Evolutionary conservation across 2,888 invertebrate genomes (phyloP), one percentile per base, ranked within the genome.

Genomic region (Cantharis lateralis): DNA sequence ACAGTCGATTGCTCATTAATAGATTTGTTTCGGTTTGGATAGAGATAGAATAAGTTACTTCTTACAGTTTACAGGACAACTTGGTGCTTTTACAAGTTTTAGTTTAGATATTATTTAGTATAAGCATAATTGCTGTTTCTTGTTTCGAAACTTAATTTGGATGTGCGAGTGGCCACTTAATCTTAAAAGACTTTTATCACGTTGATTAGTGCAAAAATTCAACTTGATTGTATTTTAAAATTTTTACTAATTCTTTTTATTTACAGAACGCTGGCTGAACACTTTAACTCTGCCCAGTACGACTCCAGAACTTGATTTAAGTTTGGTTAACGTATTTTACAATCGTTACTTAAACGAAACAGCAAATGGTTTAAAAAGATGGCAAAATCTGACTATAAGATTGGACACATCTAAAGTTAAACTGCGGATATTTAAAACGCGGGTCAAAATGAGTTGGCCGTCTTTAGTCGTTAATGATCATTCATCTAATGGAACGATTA

Each of bases 321-420:
- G 92, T 85, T 88, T 94, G 76, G 91, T 93, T 84, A 92, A 91
- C 81, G 89, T 90, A 32, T 89, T 93, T 78, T 91, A 92, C 82
- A 90, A 90, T 78, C 90, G 92, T 78, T 95, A 90, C 83, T 86
- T 90, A 78, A 91, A 91, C 83, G 83, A 89, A 71, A 89, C 89
- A 20, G 85, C 88, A 13, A 88, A 89, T 81, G 88, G 88, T 63
- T 84, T 87, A 71, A 87, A 87, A 74, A 85, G 86, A 80, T 91
- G 92, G 88, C 91, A 92, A 83, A 95, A 95, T 87, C 88, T 94
- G 71, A 93, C 95, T 18, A 90, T 96, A 85, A 91, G 92, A 78
- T 85, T 96, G 84, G 95, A 96, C 87, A 96, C 96, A 3, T 92
- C 91, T 69, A 93, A 94, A 84, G 90, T 91, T 71, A 88, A 90